phyloP scores from a whole-genome alignment of 2,113 vertebrate species.

The Capreolus pygargus region DNA sequence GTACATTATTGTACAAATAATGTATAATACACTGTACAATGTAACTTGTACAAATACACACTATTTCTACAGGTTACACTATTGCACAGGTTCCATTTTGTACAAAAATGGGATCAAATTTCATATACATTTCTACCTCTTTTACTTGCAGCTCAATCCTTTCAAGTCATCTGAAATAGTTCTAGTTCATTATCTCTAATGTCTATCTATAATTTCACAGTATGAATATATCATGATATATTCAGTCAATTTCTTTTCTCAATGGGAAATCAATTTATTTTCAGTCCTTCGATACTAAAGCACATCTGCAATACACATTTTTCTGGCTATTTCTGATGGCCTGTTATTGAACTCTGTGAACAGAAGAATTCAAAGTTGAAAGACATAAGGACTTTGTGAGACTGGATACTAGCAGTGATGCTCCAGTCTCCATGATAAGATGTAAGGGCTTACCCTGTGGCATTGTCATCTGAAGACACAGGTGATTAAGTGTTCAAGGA shows the following conservation, averaged over 20 bases:
- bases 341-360: not conserved
- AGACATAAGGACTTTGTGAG: not conserved
- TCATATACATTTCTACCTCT: not conserved
- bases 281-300: not conserved
- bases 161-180: not conserved
- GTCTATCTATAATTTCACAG: not conserved
- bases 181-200: conserved; percentile 6
- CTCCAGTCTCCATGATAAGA: not conserved
- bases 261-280: not conserved
- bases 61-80: not conserved
- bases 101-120: not conserved
- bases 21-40: not conserved
- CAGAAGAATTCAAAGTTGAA: not conserved
- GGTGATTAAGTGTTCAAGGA: not conserved
- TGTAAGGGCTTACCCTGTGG: not conserved
- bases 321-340: not conserved
- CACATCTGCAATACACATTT: not conserved
- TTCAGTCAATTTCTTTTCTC: not conserved
- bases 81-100: not conserved
- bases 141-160: not conserved
- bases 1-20: not conserved
- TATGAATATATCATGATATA: not conserved
- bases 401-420: not conserved
- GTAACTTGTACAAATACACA: not conserved
- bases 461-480: not conserved